Evolutionary conservation across 2,113 vertebrate species (phyloP).

Genomic region (Limanda limanda): DNA sequence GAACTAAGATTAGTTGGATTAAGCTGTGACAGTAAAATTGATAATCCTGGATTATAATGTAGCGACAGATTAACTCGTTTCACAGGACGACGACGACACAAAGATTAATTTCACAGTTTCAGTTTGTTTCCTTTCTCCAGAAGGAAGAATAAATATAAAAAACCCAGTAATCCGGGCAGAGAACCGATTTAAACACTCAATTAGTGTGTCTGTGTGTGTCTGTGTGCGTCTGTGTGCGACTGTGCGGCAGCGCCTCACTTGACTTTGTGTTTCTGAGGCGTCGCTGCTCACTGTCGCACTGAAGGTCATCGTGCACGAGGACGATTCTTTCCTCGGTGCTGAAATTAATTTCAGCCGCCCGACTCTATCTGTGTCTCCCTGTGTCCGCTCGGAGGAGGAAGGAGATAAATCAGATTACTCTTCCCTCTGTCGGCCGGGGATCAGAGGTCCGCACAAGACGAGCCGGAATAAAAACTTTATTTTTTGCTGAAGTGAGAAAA

Average conservation of each 20-base stretch:
- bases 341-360: constrained; percentile 49
- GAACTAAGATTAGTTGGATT: no score
- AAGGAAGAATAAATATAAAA: background rate
- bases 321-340: constrained; percentile 45
- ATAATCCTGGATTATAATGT: background rate
- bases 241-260: background rate
- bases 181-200: background rate
- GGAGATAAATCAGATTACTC: constrained; percentile 54
- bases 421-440: constrained; percentile 44
- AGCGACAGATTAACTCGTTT: background rate
- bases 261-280: constrained; percentile 18
- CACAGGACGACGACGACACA: background rate
- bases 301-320: constrained; percentile 22
- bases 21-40: no score
- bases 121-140: background rate
- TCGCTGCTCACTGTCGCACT: constrained; percentile 26
- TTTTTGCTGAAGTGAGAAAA: constrained; percentile 19
- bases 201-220: background rate
- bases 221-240: background rate
- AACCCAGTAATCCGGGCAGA: background rate
- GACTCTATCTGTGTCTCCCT: constrained; percentile 37
- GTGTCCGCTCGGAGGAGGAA: constrained; percentile 34
- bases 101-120: background rate
- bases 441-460: constrained; percentile 16
- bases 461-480: constrained; percentile 16